Evolutionary conservation across 2,888 invertebrate species (phyloP).

Genomic region (Mesorhabditis belari): DNA sequence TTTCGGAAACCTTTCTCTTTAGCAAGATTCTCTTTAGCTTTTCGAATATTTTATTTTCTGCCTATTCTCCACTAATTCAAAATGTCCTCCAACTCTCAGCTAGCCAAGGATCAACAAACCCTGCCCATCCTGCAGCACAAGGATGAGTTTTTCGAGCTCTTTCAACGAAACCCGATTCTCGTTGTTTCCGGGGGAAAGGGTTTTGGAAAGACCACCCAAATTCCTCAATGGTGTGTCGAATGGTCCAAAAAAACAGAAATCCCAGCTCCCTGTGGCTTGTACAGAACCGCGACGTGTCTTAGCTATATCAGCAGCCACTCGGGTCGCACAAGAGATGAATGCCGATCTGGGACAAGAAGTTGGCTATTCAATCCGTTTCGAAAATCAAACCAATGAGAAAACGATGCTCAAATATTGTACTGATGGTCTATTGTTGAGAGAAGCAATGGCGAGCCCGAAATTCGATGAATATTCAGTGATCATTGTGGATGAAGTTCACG

Average conservation of each 20-base stretch:
- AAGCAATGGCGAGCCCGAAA: conserved; percentile 87
- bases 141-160: conserved; percentile 80
- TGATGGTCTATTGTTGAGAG: conserved; percentile 80
- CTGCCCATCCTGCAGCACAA: conserved; percentile 96
- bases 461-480: conserved; percentile 63
- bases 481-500: conserved; percentile 67
- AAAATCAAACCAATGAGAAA: conserved; percentile 52
- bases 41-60: too few species aligned
- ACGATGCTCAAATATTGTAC: conserved; percentile 73
- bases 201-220: conserved; percentile 95
- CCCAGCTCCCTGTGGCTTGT: conserved; percentile 36
- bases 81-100: too few species aligned
- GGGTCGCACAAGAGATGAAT: conserved; percentile 44
- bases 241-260: conserved; percentile 63
- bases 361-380: conserved; percentile 75
- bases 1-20: too few species aligned
- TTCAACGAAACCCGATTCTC: conserved; percentile 73
- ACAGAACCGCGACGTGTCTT: conserved; percentile 88
- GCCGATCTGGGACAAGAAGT: conserved; percentile 57
- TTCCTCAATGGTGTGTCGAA: conserved; percentile 67
- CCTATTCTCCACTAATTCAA: too few species aligned
- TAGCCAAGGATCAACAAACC: conserved; percentile 76
- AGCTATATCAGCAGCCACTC: conserved; percentile 65
- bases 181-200: conserved; percentile 90
- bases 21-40: too few species aligned